Evolutionary conservation across 2,888 invertebrate species (phyloP).

Genomic region (Eilema depressum): DNA sequence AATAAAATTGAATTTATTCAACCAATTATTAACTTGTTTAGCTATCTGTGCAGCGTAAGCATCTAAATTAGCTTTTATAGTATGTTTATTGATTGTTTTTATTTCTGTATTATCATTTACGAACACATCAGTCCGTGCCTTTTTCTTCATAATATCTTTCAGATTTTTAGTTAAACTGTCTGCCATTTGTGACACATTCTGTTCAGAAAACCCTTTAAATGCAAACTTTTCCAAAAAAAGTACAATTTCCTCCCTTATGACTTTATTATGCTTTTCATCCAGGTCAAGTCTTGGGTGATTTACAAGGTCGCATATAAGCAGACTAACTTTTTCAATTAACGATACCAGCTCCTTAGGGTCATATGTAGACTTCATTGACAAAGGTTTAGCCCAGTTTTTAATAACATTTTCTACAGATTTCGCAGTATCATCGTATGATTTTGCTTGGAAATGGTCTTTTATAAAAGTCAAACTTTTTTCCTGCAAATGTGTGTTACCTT

Average conservation of each 20-base stretch:
- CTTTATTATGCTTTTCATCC: slow-evolving; percentile 6
- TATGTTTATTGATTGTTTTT: slow-evolving; percentile 23
- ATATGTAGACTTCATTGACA: slow-evolving; percentile 24
- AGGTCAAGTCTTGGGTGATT: slow-evolving; percentile 10
- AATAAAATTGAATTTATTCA: slow-evolving; percentile 53
- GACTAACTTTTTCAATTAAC: slow-evolving; percentile 30
- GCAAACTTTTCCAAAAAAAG: slow-evolving; percentile 27
- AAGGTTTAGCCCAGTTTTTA: slow-evolving; percentile 28
- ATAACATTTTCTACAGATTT: slow-evolving; percentile 22
- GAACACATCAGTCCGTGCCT: background rate
- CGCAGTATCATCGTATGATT: background rate
- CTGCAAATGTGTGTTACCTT: slow-evolving; percentile 21
- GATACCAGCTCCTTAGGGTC: slow-evolving; percentile 21
- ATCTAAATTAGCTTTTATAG: slow-evolving; percentile 44
- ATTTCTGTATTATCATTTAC: slow-evolving; percentile 7
- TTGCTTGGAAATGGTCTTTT: background rate
- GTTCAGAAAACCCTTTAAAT: slow-evolving; percentile 25
- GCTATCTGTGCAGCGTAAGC: slow-evolving; percentile 56
- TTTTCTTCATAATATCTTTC: slow-evolving; percentile 16
- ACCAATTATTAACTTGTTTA: slow-evolving; percentile 69
- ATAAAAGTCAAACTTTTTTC: slow-evolving; percentile 13
- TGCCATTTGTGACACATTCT: slow-evolving; percentile 22
- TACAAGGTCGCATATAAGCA: slow-evolving; percentile 23
- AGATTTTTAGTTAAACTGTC: slow-evolving; percentile 23
- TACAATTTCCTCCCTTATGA: slow-evolving; percentile 28